These are phyloP conservation scores for Julus scandinavius DNA, from an alignment of 2,888 invertebrate genomes.

Conservation along the genomic window DNA sequence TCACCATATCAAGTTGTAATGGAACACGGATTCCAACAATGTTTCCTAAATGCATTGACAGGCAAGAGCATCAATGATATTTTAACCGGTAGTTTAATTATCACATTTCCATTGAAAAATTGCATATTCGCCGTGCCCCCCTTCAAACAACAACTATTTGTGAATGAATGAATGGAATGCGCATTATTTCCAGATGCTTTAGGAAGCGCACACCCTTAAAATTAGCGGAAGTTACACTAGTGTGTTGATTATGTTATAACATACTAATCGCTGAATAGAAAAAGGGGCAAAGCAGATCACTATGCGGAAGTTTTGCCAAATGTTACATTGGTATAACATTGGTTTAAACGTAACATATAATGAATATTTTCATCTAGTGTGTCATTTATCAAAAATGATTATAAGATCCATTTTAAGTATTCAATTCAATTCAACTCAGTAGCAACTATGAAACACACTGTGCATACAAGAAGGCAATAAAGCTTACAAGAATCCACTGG, in stretches of 20 bases:
- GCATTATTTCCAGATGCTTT: not conserved
- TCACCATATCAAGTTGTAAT: not conserved
- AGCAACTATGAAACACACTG: too few species aligned
- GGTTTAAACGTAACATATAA: too few species aligned
- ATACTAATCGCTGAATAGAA: not conserved
- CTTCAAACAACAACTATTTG: not conserved
- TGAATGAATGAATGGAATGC: not conserved
- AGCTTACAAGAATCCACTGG: too few species aligned
- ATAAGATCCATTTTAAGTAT: too few species aligned
- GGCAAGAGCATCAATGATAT: not conserved
- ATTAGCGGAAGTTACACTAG: not conserved
- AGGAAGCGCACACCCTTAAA: conserved; percentile 33
- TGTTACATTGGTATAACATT: too few species aligned
- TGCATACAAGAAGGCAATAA: too few species aligned
- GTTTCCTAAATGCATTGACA: not conserved
- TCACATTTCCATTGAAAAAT: not conserved
- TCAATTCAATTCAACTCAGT: too few species aligned
- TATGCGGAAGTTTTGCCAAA: not conserved
- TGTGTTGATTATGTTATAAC: not conserved
- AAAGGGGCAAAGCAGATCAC: not conserved
- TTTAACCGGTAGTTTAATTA: not conserved
- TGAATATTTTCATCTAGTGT: too few species aligned
- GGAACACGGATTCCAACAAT: not conserved
- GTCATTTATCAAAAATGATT: too few species aligned
- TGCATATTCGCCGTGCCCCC: not conserved